Conservation (phyloP, 2,113 vertebrate species). For the Egretta garzetta region DNA sequence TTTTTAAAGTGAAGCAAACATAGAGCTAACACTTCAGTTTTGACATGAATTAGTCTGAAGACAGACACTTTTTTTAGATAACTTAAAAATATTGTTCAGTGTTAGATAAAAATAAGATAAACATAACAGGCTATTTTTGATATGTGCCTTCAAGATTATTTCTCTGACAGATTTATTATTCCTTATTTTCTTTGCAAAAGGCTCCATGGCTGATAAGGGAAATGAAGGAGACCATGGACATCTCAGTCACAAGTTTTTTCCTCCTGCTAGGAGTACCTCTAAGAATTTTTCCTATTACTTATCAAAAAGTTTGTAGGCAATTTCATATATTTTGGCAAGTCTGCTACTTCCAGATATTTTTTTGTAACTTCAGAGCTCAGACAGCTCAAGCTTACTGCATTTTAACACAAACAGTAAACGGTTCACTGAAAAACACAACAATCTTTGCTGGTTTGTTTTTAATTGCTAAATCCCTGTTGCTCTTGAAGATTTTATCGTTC, state of each 20-base stretch:
- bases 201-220: neutral
- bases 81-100: neutral
- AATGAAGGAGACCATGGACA: neutral
- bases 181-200: neutral
- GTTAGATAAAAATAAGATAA: constrained; percentile 1
- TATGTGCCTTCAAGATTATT: neutral
- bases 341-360: neutral
- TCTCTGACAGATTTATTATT: neutral
- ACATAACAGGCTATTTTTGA: neutral
- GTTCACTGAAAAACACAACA: neutral
- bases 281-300: neutral
- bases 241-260: neutral
- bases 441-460: neutral
- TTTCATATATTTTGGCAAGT: neutral
- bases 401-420: neutral
- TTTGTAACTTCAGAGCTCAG: neutral
- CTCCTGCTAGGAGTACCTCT: neutral
- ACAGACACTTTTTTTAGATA: neutral
- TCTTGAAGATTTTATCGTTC: neutral
- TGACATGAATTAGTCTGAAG: neutral
- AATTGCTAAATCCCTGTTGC: neutral
- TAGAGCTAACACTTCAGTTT: neutral
- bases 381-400: neutral
- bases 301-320: neutral
- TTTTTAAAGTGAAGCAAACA: neutral